These are phyloP conservation scores for Amblyopsis hoosieri DNA, from an alignment of 2,797 vertebrate species.

Conservation along the genomic window DNA sequence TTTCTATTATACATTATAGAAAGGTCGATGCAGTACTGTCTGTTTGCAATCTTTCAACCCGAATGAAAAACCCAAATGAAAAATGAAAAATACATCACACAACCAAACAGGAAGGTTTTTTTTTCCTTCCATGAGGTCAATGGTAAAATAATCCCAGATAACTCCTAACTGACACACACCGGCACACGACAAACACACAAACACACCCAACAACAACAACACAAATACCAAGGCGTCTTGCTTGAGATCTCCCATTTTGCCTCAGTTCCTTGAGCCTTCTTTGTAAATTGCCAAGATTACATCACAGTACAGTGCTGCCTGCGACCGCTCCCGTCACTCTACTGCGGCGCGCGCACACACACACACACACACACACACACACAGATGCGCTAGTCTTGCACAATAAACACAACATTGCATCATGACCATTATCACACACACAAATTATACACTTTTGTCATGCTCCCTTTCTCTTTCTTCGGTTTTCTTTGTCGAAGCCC, in stretches of 20 bases:
- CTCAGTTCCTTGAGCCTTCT: constrained; percentile 29
- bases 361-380: not conserved
- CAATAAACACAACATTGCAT: too few relatives aligned
- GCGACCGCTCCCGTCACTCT: too few relatives aligned
- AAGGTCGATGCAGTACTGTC: too few relatives aligned
- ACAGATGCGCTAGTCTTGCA: not conserved
- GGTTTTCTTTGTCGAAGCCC: constrained; percentile 11
- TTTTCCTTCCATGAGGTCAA: not conserved
- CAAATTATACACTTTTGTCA: constrained; percentile 1
- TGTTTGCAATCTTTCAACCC: too few relatives aligned
- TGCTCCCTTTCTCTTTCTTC: not conserved
- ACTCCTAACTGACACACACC: not conserved
- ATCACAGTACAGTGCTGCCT: constrained; percentile 14
- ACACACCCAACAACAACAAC: not conserved
- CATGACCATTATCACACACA: not conserved
- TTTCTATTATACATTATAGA: too few relatives aligned
- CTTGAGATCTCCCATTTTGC: constrained; percentile 21
- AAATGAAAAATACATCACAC: too few relatives aligned
- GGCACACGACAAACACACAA: not conserved
- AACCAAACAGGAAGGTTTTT: too few relatives aligned
- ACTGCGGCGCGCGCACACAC: constrained; percentile 9
- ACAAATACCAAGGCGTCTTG: constrained; percentile 19
- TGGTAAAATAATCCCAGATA: constrained; percentile 1
- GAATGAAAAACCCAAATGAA: too few relatives aligned
- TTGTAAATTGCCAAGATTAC: constrained; percentile 29